Conservation (phyloP, 37 sponge, comb jelly and placozoan genomes). For the Ephydatia muelleri region DNA sequence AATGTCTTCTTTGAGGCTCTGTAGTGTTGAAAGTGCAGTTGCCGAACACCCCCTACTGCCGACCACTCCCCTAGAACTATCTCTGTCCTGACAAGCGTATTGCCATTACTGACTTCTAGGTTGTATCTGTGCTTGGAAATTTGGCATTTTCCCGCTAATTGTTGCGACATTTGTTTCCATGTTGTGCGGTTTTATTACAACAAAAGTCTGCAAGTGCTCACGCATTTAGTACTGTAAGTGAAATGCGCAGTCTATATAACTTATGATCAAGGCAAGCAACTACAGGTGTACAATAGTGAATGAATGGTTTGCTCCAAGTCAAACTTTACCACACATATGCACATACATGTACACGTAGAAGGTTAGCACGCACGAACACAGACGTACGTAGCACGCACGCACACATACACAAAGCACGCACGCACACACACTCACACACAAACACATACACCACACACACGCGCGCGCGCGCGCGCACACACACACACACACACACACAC, state of each 20-base stretch:
- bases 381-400: slow-evolving; percentile 5
- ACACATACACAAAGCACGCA: slow-evolving; percentile 17
- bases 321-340: slow-evolving; percentile 13
- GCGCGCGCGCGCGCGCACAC: slow-evolving; percentile 28
- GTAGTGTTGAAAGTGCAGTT: no score
- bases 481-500: slow-evolving; percentile 34
- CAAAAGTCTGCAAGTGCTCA: no score
- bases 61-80: no score
- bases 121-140: no score
- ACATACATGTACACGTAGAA: slow-evolving; percentile 24
- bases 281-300: not conserved
- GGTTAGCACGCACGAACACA: not conserved
- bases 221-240: no score
- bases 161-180: no score
- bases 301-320: not conserved
- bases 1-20: no score
- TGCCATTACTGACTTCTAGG: no score
- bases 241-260: not conserved
- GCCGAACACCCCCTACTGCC: no score
- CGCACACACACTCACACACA: not conserved
- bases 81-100: no score
- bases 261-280: not conserved
- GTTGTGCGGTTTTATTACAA: no score
- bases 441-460: slow-evolving; percentile 5
- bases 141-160: no score